Evolutionary conservation across 2,797 vertebrate species (phyloP).

Genomic region (Chaetophractus vellerosus): DNA sequence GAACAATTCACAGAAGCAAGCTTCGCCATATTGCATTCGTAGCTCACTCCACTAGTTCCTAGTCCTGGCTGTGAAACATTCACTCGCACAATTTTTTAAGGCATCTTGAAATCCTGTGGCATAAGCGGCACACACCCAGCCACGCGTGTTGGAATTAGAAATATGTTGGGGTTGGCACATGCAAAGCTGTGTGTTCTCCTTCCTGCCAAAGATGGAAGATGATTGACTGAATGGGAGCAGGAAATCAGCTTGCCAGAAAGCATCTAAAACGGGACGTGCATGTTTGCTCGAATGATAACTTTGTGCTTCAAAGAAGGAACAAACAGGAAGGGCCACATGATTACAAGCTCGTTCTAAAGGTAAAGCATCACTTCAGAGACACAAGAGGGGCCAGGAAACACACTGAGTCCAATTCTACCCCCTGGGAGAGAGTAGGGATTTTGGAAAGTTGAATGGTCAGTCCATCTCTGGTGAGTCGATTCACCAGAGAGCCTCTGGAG

Average conservation of each 20-base stretch:
- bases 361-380: not conserved
- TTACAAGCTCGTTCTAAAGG: not conserved
- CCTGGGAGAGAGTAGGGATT: not conserved
- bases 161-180: conserved; percentile 81
- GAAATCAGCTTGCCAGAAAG: conserved; percentile 75
- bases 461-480: too few relatives aligned
- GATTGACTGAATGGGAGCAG: conserved; percentile 85
- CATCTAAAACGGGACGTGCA: not conserved
- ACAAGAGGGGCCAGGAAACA: not conserved
- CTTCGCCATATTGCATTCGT: not conserved
- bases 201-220: conserved; percentile 80
- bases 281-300: not conserved
- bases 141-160: conserved; percentile 70
- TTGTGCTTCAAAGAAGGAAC: conserved; percentile 15
- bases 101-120: conserved; percentile 49
- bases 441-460: not conserved
- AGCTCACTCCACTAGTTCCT: not conserved
- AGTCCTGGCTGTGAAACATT: not conserved
- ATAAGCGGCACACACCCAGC: conserved; percentile 28
- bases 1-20: not conserved
- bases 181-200: conserved; percentile 58
- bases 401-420: not conserved
- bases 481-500: not conserved
- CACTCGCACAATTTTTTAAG: not conserved
- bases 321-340: not conserved